A percentile compares a stretch with the other conserved stretches of the same genome.
Evolutionary conservation across 2,888 invertebrate genomes (phyloP).

Genomic region (Branchinecta sandiegonensis): DNA sequence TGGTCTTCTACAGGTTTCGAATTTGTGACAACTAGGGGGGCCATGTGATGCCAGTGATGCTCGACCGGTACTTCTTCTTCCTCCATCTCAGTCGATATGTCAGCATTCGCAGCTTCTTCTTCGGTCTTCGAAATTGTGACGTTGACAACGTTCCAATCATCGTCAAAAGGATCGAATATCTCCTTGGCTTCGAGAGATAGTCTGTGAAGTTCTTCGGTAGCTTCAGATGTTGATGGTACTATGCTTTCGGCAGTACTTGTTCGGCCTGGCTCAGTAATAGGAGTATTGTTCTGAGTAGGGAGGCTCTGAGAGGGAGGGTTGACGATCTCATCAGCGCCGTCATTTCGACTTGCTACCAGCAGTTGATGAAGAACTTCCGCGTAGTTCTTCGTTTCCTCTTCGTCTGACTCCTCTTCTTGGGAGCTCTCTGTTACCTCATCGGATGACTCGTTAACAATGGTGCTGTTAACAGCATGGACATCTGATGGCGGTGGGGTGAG

Average conservation of each 20-base stretch:
- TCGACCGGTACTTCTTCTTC: slow-evolving; percentile 20
- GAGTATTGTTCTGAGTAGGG: slow-evolving; percentile 25
- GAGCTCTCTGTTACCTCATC: no score
- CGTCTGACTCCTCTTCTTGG: slow-evolving; percentile 1
- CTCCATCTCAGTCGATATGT: slow-evolving; percentile 27
- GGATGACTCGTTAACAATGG: no score
- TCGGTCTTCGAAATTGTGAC: slow-evolving; percentile 22
- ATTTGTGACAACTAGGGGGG: slow-evolving; percentile 21
- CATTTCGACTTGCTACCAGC: slow-evolving; percentile 23
- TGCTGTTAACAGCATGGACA: no score
- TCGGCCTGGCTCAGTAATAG: slow-evolving; percentile 28
- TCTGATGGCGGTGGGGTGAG: no score
- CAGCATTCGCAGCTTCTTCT: slow-evolving; percentile 28
- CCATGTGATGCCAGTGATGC: slow-evolving; percentile 17
- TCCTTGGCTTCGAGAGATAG: slow-evolving; percentile 7
- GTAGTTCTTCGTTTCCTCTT: background rate
- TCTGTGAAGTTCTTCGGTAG: slow-evolving; percentile 18
- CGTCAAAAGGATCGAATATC: slow-evolving; percentile 8
- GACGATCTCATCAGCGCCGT: background rate
- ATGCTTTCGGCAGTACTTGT: slow-evolving; percentile 27
- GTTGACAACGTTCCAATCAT: background rate
- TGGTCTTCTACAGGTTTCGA: slow-evolving; percentile 19
- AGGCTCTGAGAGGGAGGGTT: no score
- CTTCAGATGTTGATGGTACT: background rate
- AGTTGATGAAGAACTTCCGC: slow-evolving; percentile 22